Evolutionary conservation across 2,797 vertebrate species (phyloP), one percentile per base, ranked within the genome.

Genomic region (Centroberyx gerrardi): DNA sequence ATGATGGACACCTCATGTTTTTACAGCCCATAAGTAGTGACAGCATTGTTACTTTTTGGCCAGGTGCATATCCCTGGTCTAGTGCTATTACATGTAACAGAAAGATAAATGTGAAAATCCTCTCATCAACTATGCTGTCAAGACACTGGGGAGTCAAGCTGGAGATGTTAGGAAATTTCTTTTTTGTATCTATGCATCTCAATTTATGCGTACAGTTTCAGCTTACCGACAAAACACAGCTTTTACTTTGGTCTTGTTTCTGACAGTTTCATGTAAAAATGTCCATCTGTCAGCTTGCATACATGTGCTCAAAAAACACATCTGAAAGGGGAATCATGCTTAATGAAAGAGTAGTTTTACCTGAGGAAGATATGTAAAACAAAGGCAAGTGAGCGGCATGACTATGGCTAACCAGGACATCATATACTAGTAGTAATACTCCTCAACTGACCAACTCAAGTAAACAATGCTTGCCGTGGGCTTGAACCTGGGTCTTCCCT

Each of bases 201-300:
- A 33, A 33, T 5, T 18, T 6, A 49, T 33, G 54, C 74, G 81
- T 76, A 42, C 31, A 4, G 8, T 55, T 74, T 78, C 28, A 67
- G 56, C 59, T 38, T 62, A 63, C 85, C 84, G 76, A 86, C 87
- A 80, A 77, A 84, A 81, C 82, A 68, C 66, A 64, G 44, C 56
- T 74, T 83, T 70, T 28, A 74, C 84, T 89, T 87, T 89, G 58
- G 86, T 88, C 48, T 2, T 40, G 68, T 58, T 44, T 22, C 49
- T 88, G 82, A 89, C 85, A 79, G 59, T 54, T 33, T 84, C 38
- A 3, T 74, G 81, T 46, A 62, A 44, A 86, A 76, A 63, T 18
- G 22, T 87, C 64, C n/a, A 55, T 75, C 31, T 48, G 46, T 36
- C 53, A 86, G 60, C 4, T 18, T 71, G 52, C 66, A 53, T 15